A percentile compares a stretch with the other conserved stretches of the same genome.
Conservation (phyloP, 2,113 vertebrate genomes). For the Corapipo altera region DNA sequence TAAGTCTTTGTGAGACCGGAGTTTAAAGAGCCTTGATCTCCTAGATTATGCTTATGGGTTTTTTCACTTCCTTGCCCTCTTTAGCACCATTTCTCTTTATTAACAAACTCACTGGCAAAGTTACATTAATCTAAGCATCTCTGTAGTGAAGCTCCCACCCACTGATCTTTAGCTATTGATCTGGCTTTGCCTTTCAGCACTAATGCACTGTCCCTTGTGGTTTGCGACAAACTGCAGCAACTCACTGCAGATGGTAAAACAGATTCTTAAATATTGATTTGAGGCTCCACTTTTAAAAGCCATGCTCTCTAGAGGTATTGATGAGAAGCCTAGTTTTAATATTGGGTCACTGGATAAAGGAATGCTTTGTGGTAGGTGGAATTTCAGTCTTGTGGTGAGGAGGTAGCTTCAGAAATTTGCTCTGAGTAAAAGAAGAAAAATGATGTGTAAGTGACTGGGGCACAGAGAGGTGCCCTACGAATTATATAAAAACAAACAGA, state of each 20-base stretch:
- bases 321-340: slow-evolving; percentile 15
- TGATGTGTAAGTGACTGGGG: background rate
- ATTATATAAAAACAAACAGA: background rate
- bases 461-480: background rate
- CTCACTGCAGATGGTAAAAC: slow-evolving; percentile 49
- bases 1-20: background rate
- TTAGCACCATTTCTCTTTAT: slow-evolving; percentile 7
- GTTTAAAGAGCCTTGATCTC: background rate
- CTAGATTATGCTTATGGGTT: background rate
- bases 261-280: slow-evolving; percentile 62
- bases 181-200: slow-evolving; percentile 32
- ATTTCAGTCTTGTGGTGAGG: background rate
- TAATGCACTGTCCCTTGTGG: slow-evolving; percentile 23
- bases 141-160: background rate
- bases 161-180: slow-evolving; percentile 53
- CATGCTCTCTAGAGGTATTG: background rate
- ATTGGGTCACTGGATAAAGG: background rate
- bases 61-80: background rate
- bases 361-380: background rate
- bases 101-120: slow-evolving; percentile 38
- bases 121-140: background rate
- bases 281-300: slow-evolving; percentile 19
- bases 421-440: background rate
- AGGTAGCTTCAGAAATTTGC: background rate
- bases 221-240: slow-evolving; percentile 24